phyloP scores from a whole-genome alignment of 1,140 invertebrate genomes.

The Glomeris maerens region DNA sequence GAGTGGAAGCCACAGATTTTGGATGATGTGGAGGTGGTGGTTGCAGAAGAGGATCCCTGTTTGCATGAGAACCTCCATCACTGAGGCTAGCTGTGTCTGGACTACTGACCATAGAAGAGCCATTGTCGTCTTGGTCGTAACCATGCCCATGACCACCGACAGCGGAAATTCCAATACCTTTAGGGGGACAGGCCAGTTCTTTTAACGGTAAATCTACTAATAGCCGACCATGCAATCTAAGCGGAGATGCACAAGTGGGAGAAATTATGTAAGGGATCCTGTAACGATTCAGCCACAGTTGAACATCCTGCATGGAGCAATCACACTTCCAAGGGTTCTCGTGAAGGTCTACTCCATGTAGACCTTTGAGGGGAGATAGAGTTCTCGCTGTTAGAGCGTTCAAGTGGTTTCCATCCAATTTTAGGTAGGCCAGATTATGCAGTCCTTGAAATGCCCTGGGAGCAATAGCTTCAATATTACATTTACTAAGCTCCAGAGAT shows the following conservation, averaged over 20 bases:
- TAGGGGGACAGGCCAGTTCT: conserved; percentile 74
- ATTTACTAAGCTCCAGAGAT: conserved; percentile 67
- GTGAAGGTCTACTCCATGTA: conserved; percentile 70
- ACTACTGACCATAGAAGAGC: conserved; percentile 18
- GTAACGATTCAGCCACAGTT: conserved; percentile 64
- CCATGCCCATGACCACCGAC: conserved; percentile 27
- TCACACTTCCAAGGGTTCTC: conserved; percentile 86
- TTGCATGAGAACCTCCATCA: conserved; percentile 1
- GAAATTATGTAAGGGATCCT: conserved; percentile 64
- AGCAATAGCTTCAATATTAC: conserved; percentile 58
- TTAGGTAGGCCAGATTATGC: conserved; percentile 58
- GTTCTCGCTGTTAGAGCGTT: conserved; percentile 35
- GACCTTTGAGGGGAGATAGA: conserved; percentile 19
- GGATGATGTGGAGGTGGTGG: conserved; percentile 32
- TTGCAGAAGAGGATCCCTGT: background rate
- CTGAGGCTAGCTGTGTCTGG: background rate
- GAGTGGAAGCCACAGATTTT: too few relatives aligned
- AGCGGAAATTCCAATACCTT: conserved; percentile 54
- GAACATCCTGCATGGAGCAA: conserved; percentile 62
- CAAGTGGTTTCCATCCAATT: conserved; percentile 64
- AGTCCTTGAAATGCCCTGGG: conserved; percentile 61
- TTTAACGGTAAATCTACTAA: conserved; percentile 61
- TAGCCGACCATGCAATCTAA: conserved; percentile 22
- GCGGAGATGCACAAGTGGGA: conserved; percentile 47
- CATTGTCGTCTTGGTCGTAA: conserved; percentile 20